These are phyloP conservation scores for Tragopan temminckii DNA, from an alignment of 2,797 vertebrate genomes.

Conservation along the genomic window DNA sequence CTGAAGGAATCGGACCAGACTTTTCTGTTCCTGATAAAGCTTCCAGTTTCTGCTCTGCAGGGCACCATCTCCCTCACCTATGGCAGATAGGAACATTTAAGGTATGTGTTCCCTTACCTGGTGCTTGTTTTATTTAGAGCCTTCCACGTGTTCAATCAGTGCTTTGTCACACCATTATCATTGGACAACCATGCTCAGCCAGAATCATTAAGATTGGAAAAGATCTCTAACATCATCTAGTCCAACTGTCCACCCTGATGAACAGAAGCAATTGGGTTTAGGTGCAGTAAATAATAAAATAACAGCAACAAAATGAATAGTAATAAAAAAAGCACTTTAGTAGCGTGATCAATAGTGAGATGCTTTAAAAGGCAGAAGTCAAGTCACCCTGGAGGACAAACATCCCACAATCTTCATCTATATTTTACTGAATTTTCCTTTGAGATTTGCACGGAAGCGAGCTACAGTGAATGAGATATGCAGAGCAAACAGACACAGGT, in stretches of 20 bases:
- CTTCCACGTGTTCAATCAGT: background rate
- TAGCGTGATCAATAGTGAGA: background rate
- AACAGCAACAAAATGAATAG: background rate
- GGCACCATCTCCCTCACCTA: background rate
- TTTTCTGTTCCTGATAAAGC: background rate
- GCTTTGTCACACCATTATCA: background rate
- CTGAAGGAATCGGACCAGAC: background rate
- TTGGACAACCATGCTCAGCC: background rate
- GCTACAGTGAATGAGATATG: background rate
- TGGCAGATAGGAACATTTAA: background rate
- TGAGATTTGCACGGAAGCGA: background rate
- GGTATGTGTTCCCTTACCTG: background rate
- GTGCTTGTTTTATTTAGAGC: background rate
- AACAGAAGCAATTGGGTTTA: background rate
- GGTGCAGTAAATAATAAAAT: background rate
- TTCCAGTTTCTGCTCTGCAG: background rate
- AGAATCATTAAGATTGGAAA: background rate
- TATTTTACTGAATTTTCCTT: background rate
- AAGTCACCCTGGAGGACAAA: background rate
- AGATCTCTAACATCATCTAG: too few relatives aligned
- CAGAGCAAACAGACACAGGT: constrained; percentile 9
- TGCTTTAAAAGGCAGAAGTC: background rate
- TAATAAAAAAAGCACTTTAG: background rate
- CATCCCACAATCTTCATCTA: background rate
- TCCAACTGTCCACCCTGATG: too few relatives aligned